phyloP scores from a whole-genome alignment of 2,888 invertebrate species.

The Scrobipalpa atriplicella region DNA sequence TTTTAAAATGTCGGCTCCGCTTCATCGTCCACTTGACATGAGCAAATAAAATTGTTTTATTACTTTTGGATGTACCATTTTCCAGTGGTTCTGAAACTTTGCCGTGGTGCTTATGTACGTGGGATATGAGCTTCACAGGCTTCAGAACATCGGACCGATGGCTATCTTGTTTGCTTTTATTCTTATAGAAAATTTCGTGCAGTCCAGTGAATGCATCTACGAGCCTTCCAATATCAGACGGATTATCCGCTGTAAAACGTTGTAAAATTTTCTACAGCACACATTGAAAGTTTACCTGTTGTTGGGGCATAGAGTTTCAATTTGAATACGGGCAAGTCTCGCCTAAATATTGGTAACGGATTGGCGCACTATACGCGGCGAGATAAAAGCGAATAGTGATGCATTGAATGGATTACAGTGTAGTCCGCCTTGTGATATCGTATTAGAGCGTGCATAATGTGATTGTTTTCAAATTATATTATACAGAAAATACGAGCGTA shows the following conservation, averaged over 20 bases:
- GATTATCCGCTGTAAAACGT: slow-evolving; percentile 75
- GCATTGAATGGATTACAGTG: slow-evolving; percentile 76
- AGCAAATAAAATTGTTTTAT: slow-evolving; percentile 61
- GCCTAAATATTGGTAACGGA: slow-evolving; percentile 81
- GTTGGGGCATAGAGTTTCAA: slow-evolving; percentile 48
- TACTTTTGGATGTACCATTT: slow-evolving; percentile 52
- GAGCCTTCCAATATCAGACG: slow-evolving; percentile 79
- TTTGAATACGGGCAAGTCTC: slow-evolving; percentile 58
- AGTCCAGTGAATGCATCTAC: slow-evolving; percentile 79
- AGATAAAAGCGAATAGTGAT: slow-evolving; percentile 77
- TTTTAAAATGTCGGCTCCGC: slow-evolving; percentile 56
- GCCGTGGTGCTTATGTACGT: not conserved
- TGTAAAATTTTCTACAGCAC: slow-evolving; percentile 55
- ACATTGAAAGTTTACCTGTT: slow-evolving; percentile 51
- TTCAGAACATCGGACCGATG: slow-evolving; percentile 69
- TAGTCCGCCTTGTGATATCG: slow-evolving; percentile 53
- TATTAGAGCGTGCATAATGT: slow-evolving; percentile 39
- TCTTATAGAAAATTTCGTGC: slow-evolving; percentile 82
- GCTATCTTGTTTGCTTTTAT: slow-evolving; percentile 82
- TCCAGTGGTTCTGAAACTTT: slow-evolving; percentile 31
- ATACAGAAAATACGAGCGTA: slow-evolving; percentile 20
- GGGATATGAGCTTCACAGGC: slow-evolving; percentile 46
- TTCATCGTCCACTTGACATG: slow-evolving; percentile 55
- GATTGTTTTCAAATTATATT: slow-evolving; percentile 28
- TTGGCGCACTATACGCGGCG: slow-evolving; percentile 72